A percentile compares a stretch with the other conserved stretches of the same genome.
phyloP scores from a whole-genome alignment of 2,888 invertebrate species.

The Diarsia rubi region DNA sequence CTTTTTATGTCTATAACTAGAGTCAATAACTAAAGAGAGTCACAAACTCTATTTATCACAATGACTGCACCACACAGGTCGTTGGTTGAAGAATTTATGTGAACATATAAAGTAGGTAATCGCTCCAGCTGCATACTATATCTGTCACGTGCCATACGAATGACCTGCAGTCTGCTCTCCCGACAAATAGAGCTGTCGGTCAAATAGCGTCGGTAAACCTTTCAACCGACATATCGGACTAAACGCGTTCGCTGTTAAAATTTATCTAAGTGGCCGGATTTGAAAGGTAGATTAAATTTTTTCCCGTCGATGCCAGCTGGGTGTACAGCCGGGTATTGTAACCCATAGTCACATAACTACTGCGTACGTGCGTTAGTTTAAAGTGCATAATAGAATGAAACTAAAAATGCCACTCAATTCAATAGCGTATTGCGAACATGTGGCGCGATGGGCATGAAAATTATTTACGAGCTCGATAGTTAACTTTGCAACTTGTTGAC shows the following conservation, averaged over 20 bases:
- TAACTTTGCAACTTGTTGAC: constrained; percentile 4
- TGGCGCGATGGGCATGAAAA: constrained; percentile 20
- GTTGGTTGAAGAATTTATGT: constrained; percentile 53
- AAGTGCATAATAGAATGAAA: constrained; percentile 53
- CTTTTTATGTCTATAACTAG: no score
- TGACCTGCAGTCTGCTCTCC: constrained; percentile 72
- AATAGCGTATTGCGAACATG: constrained; percentile 35
- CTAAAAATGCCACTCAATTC: constrained; percentile 52
- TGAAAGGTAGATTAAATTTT: constrained; percentile 62
- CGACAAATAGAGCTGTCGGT: constrained; percentile 71
- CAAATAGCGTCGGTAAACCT: constrained; percentile 65
- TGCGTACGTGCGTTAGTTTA: constrained; percentile 39
- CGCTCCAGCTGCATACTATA: constrained; percentile 68
- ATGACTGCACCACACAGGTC: neutral
- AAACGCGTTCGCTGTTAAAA: constrained; percentile 60
- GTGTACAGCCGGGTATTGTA: constrained; percentile 49
- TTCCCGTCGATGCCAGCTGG: constrained; percentile 39
- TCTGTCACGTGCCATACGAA: constrained; percentile 74
- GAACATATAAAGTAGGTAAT: constrained; percentile 55
- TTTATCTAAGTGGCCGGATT: constrained; percentile 54
- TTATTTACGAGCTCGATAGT: constrained; percentile 13
- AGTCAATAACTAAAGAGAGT: neutral
- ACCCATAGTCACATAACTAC: constrained; percentile 41
- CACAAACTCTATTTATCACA: constrained; percentile 2
- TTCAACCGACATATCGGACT: constrained; percentile 62